Conservation (phyloP, 1,140 invertebrate species). For the Drosophila watanabei region DNA sequence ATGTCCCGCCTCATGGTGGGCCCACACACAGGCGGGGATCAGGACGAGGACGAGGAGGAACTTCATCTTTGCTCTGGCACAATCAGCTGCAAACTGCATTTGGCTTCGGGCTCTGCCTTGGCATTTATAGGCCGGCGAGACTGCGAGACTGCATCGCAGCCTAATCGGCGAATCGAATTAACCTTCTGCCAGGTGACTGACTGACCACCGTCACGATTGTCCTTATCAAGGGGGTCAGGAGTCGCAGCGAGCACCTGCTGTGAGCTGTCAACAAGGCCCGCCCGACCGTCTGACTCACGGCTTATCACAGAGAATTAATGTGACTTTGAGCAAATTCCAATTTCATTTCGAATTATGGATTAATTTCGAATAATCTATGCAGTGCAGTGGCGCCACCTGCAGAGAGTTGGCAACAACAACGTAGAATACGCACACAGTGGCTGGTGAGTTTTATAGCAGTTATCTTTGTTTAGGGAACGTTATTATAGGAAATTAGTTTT, state of each 20-base stretch:
- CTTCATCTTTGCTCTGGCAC: slow-evolving; percentile 46
- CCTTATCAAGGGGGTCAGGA: slow-evolving; percentile 52
- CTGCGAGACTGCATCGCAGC: not conserved
- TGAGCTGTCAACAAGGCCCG: slow-evolving; percentile 5
- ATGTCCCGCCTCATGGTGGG: slow-evolving; percentile 38
- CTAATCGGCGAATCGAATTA: slow-evolving; percentile 8
- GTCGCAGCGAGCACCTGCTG: slow-evolving; percentile 22
- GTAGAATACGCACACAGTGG: no score
- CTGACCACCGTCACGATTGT: slow-evolving; percentile 35
- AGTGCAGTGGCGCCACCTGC: not conserved
- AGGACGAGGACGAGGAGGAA: slow-evolving; percentile 43
- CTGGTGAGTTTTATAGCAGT: not conserved
- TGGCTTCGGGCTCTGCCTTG: slow-evolving; percentile 21
- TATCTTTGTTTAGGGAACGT: not conserved
- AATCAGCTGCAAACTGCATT: slow-evolving; percentile 60
- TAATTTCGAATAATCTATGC: not conserved
- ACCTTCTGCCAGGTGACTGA: slow-evolving; percentile 45
- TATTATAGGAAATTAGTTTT: no score
- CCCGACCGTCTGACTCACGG: slow-evolving; percentile 9
- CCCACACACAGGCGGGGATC: slow-evolving; percentile 34
- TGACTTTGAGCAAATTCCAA: slow-evolving; percentile 24
- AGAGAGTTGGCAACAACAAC: not conserved
- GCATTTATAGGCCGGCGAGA: slow-evolving; percentile 57
- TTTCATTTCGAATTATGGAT: not conserved
- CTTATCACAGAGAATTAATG: slow-evolving; percentile 25